These are phyloP conservation scores for Sebastes elongatus DNA, from an alignment of 2,797 vertebrate species.

Conservation along the genomic window DNA sequence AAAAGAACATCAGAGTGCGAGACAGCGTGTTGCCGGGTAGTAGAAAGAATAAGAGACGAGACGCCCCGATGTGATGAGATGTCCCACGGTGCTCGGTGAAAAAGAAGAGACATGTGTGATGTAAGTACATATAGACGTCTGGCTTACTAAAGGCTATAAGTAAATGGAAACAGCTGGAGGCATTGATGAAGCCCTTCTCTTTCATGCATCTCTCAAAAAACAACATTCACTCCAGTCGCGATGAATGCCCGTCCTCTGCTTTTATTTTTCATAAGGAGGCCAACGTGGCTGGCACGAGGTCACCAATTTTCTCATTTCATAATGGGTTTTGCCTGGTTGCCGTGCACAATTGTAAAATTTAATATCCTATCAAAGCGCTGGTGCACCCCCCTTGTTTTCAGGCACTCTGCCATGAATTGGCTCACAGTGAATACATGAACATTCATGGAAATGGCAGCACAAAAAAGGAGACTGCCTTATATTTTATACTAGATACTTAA, in stretches of 20 bases:
- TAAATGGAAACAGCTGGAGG: slow-evolving; percentile 1
- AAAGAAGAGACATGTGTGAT: not conserved
- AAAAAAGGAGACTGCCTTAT: not conserved
- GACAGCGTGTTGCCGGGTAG: not conserved
- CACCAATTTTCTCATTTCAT: slow-evolving; percentile 38
- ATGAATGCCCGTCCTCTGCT: slow-evolving; percentile 18
- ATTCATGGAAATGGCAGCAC: not conserved
- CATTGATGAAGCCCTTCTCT: not conserved
- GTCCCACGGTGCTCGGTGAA: slow-evolving; percentile 9
- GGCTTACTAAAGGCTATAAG: not conserved
- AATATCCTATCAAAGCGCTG: slow-evolving; percentile 35
- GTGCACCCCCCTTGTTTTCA: slow-evolving; percentile 1
- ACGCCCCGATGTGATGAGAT: slow-evolving; percentile 15
- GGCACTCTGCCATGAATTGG: slow-evolving; percentile 13
- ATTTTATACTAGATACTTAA: not conserved
- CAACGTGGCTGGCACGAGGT: slow-evolving; percentile 18
- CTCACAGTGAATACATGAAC: slow-evolving; percentile 5
- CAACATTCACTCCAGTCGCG: not conserved
- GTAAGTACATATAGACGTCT: not conserved
- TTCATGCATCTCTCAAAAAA: slow-evolving; percentile 2
- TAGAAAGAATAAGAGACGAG: slow-evolving; percentile 7
- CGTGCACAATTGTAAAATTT: slow-evolving; percentile 37
- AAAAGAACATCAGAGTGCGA: slow-evolving; percentile 36
- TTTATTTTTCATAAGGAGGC: slow-evolving; percentile 18
- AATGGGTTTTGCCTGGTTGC: slow-evolving; percentile 39